Percentiles rank a stretch among this genome's conserved stretches.
phyloP scores from a whole-genome alignment of 2,888 invertebrate species.

The Erebia ligea region DNA sequence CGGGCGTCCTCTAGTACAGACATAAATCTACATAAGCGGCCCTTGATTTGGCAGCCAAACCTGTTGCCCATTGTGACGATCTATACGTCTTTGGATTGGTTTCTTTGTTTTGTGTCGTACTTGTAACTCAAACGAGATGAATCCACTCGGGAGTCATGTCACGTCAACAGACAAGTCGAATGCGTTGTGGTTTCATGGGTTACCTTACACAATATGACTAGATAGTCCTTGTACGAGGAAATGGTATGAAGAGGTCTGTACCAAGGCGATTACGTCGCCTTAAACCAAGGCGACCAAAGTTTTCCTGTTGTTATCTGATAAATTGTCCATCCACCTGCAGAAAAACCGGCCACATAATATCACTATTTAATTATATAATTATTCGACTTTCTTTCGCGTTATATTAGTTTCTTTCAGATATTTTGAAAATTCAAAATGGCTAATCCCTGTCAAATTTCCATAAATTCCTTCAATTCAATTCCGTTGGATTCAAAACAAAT shows the following conservation, averaged over 20 bases:
- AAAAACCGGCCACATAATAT: no score
- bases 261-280: background rate
- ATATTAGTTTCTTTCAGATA: background rate
- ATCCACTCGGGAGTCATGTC: background rate
- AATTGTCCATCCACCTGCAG: no score
- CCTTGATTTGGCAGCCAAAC: conserved; percentile 71
- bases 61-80: conserved; percentile 57
- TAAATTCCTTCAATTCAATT: no score
- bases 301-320: no score
- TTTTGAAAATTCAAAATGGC: background rate
- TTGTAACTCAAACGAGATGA: conserved; percentile 10
- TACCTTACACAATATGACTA: background rate
- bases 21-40: conserved; percentile 78
- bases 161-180: background rate
- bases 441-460: background rate
- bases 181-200: background rate
- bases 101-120: conserved; percentile 23
- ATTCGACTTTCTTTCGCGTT: no score
- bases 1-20: no score
- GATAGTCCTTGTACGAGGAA: background rate
- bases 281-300: no score
- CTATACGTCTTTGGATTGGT: conserved; percentile 25
- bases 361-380: no score
- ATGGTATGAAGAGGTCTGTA: background rate
- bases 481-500: no score